Percentiles rank a stretch among this genome's conserved stretches.
Conservation (phyloP, 2,888 invertebrate genomes). For the Drepanosiphum platanoidis region DNA sequence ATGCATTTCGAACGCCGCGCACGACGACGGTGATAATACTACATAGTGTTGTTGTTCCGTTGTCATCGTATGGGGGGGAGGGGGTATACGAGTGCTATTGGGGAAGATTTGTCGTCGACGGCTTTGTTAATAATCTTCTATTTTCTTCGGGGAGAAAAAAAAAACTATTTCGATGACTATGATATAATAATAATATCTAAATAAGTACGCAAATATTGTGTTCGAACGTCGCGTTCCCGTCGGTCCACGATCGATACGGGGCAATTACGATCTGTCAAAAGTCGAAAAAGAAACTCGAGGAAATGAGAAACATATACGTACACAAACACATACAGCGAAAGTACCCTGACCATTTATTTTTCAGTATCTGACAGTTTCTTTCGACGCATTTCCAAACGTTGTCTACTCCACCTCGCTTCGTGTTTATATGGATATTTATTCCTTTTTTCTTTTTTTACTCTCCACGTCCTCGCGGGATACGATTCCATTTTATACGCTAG, state of each 20-base stretch:
- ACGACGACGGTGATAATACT: background rate
- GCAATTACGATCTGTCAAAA: conserved; percentile 57
- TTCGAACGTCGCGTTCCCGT: background rate
- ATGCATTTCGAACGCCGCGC: conserved; percentile 16
- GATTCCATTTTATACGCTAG: background rate
- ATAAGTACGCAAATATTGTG: background rate
- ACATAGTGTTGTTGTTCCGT: background rate
- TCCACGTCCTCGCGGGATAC: background rate
- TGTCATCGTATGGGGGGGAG: too few species aligned
- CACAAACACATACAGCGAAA: background rate
- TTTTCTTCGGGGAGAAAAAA: too few species aligned
- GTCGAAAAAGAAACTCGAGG: conserved; percentile 38
- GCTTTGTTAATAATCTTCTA: too few species aligned
- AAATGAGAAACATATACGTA: conserved; percentile 17
- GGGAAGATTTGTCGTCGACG: background rate
- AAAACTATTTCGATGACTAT: too few species aligned
- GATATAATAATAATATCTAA: background rate
- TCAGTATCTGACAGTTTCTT: conserved; percentile 44
- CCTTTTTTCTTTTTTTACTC: background rate
- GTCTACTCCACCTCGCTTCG: background rate
- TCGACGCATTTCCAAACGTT: conserved; percentile 23
- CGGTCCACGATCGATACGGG: conserved; percentile 9
- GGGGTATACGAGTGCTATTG: background rate
- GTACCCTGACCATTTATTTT: conserved; percentile 41
- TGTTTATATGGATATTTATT: background rate